These are phyloP conservation scores for Philhelius pedissequus DNA, from an alignment of 2,888 invertebrate genomes.

Conservation along the genomic window DNA sequence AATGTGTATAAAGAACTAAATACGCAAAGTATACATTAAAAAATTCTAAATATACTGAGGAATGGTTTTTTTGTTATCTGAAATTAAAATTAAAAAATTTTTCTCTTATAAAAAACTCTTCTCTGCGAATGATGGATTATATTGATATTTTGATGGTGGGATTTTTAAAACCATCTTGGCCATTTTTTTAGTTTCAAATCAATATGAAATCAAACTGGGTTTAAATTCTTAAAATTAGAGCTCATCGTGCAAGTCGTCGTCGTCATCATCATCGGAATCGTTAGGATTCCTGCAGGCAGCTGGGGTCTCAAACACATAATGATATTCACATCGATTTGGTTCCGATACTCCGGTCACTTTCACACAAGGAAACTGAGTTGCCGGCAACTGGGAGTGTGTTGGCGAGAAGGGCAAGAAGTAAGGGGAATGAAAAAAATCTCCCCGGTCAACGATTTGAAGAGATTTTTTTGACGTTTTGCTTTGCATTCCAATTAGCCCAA, in stretches of 20 bases:
- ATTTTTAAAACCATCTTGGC: slow-evolving; percentile 1
- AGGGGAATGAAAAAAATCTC: no score
- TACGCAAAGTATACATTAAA: background rate
- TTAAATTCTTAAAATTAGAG: slow-evolving; percentile 69
- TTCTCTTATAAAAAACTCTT: background rate
- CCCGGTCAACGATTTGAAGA: no score
- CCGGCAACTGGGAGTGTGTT: no score
- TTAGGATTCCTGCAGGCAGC: slow-evolving; percentile 85
- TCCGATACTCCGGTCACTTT: slow-evolving; percentile 91
- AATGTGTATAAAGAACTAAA: background rate
- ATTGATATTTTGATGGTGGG: background rate
- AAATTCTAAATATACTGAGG: slow-evolving; percentile 1
- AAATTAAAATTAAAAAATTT: background rate
- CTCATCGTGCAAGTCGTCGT: slow-evolving; percentile 72
- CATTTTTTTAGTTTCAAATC: background rate
- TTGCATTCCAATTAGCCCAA: no score
- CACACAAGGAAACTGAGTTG: no score
- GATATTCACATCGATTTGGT: slow-evolving; percentile 98
- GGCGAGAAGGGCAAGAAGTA: no score
- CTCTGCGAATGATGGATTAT: background rate
- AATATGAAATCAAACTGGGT: background rate
- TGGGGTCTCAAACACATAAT: slow-evolving; percentile 93
- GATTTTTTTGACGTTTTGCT: no score
- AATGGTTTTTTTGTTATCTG: background rate
- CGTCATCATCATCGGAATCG: no score